Percentiles rank a stretch among this genome's conserved stretches.
phyloP scores from a whole-genome alignment of 2,797 vertebrate species.

The Meda fulgida region DNA sequence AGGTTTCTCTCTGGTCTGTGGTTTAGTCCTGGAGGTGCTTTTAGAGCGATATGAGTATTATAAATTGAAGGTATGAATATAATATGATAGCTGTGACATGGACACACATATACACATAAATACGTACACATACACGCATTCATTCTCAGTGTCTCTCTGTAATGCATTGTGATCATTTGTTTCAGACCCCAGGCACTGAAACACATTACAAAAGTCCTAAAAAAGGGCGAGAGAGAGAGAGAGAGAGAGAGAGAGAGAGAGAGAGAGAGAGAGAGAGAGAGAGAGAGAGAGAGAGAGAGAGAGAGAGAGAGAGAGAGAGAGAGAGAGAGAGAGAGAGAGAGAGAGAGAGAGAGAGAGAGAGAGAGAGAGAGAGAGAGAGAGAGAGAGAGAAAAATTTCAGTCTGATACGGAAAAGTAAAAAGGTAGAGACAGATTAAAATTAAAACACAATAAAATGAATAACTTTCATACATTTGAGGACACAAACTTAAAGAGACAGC shows the following conservation, averaged over 20 bases:
- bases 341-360: no score
- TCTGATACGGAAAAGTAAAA: constrained; percentile 17
- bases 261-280: background rate
- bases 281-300: background rate
- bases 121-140: constrained; percentile 12
- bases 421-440: constrained; percentile 56
- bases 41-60: constrained; percentile 22
- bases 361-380: no score
- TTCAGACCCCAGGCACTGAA: constrained; percentile 52
- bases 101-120: constrained; percentile 33
- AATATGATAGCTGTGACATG: background rate
- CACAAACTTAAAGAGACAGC: background rate
- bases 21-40: constrained; percentile 30
- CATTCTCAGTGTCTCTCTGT: constrained; percentile 23
- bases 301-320: no score
- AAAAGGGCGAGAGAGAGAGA: no score
- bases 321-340: no score
- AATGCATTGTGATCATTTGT: constrained; percentile 55
- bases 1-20: constrained; percentile 24
- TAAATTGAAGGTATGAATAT: constrained; percentile 29
- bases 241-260: no score
- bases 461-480: background rate
- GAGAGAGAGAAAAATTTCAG: background rate
- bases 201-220: constrained; percentile 49
- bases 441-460: constrained; percentile 44